Conservation (phyloP, 2,888 invertebrate genomes). For the Dendrolimus houi region DNA sequence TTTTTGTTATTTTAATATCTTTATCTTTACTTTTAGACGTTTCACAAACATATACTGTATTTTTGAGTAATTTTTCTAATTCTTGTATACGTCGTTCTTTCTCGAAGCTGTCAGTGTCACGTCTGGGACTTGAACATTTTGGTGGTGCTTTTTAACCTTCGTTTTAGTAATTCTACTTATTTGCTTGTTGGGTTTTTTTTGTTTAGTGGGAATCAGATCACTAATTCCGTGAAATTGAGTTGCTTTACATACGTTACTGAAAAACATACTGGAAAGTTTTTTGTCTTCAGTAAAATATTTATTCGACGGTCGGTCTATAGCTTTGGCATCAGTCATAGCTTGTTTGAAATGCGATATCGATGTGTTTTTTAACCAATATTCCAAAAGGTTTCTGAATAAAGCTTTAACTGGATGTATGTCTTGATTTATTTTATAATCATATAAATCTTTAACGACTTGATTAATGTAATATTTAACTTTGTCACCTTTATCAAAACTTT, state of each 20-base stretch:
- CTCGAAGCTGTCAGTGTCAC: conserved; percentile 33
- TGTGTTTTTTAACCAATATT: conserved; percentile 53
- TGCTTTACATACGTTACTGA: conserved; percentile 29
- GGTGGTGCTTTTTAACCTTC: conserved; percentile 7
- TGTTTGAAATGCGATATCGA: conserved; percentile 23
- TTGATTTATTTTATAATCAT: conserved; percentile 28
- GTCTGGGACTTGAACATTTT: conserved; percentile 15
- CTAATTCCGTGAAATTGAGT: conserved; percentile 38
- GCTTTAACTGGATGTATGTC: conserved; percentile 41
- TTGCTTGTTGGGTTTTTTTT: conserved; percentile 12
- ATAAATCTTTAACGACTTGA: conserved; percentile 45
- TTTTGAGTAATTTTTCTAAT: conserved; percentile 50
- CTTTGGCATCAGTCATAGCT: conserved; percentile 29
- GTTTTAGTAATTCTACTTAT: conserved; percentile 9
- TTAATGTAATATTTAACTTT: conserved; percentile 34
- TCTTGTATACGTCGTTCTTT: conserved; percentile 52
- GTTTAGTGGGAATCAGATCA: conserved; percentile 12
- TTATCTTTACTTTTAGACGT: conserved; percentile 29
- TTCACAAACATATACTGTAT: conserved; percentile 51
- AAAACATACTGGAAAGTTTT: conserved; percentile 32
- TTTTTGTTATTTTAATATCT: conserved; percentile 51
- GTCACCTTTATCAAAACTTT: conserved; percentile 9
- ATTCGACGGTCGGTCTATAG: conserved; percentile 37
- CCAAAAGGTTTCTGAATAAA: conserved; percentile 45
- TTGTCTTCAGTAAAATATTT: conserved; percentile 40